These are phyloP conservation scores for Falcunculus frontatus DNA, from an alignment of 2,113 vertebrate species.

Conservation along the genomic window DNA sequence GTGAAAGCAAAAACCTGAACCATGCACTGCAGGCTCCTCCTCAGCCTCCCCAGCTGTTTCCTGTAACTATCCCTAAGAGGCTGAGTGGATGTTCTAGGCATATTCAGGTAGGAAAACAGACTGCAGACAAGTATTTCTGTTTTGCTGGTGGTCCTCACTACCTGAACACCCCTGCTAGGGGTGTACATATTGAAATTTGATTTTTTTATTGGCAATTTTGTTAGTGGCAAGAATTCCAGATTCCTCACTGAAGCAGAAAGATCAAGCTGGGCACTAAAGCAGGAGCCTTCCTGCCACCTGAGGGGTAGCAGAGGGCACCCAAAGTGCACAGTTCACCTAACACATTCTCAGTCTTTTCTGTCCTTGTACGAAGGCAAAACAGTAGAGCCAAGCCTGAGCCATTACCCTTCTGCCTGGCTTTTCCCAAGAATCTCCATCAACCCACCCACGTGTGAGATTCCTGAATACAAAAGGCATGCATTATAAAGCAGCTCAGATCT, in stretches of 20 bases:
- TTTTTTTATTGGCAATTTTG: not conserved
- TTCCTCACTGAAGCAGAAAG: not conserved
- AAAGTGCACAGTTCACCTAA: not conserved
- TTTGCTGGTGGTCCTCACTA: not conserved
- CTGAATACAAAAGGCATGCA: not conserved
- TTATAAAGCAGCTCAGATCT: not conserved
- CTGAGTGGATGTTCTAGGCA: not conserved
- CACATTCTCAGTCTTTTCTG: not conserved
- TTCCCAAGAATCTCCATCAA: not conserved
- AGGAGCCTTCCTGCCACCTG: not conserved
- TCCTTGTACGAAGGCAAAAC: not conserved
- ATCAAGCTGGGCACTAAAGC: not conserved
- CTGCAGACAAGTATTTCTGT: not conserved
- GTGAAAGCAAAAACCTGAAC: not conserved
- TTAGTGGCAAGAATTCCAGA: not conserved
- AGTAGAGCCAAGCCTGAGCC: not conserved
- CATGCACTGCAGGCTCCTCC: not conserved
- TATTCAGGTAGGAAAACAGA: not conserved
- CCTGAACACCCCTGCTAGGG: not conserved
- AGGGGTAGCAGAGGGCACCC: not conserved
- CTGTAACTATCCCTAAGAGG: not conserved
- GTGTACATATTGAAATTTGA: accelerated
- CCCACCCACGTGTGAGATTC: not conserved
- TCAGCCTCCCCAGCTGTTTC: not conserved
- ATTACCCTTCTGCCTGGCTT: not conserved